Base-by-base conservation (phyloP, 2,797 vertebrate genomes). In the Lophura swinhoii region DNA sequence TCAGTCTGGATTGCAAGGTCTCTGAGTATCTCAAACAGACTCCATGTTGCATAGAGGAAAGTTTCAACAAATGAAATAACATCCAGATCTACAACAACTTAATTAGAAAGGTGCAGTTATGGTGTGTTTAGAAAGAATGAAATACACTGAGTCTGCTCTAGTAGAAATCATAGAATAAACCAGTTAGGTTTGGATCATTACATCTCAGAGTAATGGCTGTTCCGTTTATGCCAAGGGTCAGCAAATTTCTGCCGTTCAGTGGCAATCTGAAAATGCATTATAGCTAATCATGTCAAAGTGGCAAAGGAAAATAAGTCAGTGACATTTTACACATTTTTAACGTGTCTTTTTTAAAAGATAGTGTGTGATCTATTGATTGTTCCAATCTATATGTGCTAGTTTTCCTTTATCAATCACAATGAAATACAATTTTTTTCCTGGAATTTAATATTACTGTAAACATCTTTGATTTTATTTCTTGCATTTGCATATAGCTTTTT, bases 161-260 rank as follows among this genome's bases (percentile, higher is more conserved):
- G 78, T 69, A 81, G 21, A 89, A 93, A 77, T 87, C 41, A 9
- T 56, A 20, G 28, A 91, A 89, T 87, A 93, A 91, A 79, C 63
- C 44, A 63, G 87, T 87, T 92, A 81, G 44, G 70, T 85, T 85
- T 84, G 67, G 79, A 91, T 92, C 93, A 85, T 91, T 94, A 56
- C 72, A 85, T 89, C 75, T 72, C 80, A 89, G 66, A 93, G 33
- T 88, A 91, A 94, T 91, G 66, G 39, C 43, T 95, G 46, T 28
- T 92, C 63, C 93, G 31, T 89, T 93, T 92, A 94, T 55, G 76
- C 78, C 88, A 95, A 89, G 81, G 92, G 94, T 96, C 90, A 95
- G 63, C 43, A 91, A 80, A 95, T 94, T 95, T 85, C 72, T 88
- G 39, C 63, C 69, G 83, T 93, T 93, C 73, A 67, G 63, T 91